phyloP scores from a whole-genome alignment of 92 coral and sea anemone genomes.

The Nematostella vectensis region DNA sequence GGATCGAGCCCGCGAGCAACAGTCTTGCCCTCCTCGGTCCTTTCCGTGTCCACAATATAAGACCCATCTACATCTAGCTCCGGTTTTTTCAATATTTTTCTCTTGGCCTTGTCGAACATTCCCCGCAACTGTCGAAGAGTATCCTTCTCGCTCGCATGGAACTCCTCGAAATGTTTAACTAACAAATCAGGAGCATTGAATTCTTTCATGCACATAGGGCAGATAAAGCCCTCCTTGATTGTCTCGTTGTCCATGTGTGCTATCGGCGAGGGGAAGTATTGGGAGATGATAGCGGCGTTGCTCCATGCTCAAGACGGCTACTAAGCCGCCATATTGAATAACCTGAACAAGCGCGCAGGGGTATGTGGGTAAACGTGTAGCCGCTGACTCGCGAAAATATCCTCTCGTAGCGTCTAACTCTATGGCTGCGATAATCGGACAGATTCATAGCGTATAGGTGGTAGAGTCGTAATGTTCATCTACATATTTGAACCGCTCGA shows the following conservation, averaged over 20 bases:
- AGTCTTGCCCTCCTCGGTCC: conserved; percentile 16
- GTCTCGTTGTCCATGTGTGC: conserved; percentile 60
- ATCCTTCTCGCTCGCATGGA: conserved; percentile 72
- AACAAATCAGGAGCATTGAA: conserved; percentile 48
- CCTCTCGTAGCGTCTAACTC: too few relatives aligned
- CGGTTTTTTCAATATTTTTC: conserved; percentile 69
- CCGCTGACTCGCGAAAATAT: too few relatives aligned
- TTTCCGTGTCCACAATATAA: conserved; percentile 9
- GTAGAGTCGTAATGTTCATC: too few relatives aligned
- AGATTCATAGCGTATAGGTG: too few relatives aligned
- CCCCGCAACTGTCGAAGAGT: conserved; percentile 78
- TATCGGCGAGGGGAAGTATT: too few relatives aligned
- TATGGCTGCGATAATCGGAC: too few relatives aligned
- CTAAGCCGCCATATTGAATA: too few relatives aligned
- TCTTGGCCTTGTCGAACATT: conserved; percentile 89
- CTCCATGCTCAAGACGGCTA: too few relatives aligned
- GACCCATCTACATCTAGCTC: conserved; percentile 29
- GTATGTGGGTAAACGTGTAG: too few relatives aligned
- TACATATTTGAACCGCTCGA: too few relatives aligned
- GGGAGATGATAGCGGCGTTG: too few relatives aligned
- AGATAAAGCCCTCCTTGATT: conserved; percentile 88
- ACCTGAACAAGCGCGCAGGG: too few relatives aligned
- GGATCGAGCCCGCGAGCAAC: conserved; percentile 67
- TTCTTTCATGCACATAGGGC: conserved; percentile 92
- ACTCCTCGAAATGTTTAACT: conserved; percentile 78